Evolutionary conservation across 1,140 invertebrate genomes (phyloP).

Genomic region (Drosophila carrolli): DNA sequence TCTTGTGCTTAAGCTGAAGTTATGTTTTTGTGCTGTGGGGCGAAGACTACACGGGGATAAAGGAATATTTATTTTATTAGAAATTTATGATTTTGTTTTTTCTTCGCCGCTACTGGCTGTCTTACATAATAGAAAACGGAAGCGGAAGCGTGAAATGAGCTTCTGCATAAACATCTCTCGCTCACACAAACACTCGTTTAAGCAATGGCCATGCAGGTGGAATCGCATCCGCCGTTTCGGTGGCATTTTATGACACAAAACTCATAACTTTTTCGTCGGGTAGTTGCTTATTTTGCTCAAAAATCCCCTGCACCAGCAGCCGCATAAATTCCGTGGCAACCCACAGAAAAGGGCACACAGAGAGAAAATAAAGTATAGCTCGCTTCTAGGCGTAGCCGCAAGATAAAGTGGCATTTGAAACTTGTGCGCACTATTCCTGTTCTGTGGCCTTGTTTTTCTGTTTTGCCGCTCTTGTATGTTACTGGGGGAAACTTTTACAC

Average conservation of each 20-base stretch:
- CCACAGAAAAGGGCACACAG: slow-evolving; percentile 21
- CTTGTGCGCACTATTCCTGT: slow-evolving; percentile 58
- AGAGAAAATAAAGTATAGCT: slow-evolving; percentile 58
- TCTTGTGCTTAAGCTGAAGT: slow-evolving; percentile 61
- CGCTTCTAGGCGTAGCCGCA: slow-evolving; percentile 52
- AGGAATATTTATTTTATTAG: slow-evolving; percentile 81
- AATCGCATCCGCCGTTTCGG: slow-evolving; percentile 42
- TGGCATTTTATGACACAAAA: slow-evolving; percentile 77
- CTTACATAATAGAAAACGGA: slow-evolving; percentile 72
- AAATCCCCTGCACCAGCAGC: slow-evolving; percentile 44
- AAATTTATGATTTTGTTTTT: slow-evolving; percentile 83
- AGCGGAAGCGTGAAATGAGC: slow-evolving; percentile 82
- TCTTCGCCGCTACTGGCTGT: slow-evolving; percentile 12
- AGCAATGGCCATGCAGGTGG: slow-evolving; percentile 63
- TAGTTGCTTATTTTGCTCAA: slow-evolving; percentile 78
- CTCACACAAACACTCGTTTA: slow-evolving; percentile 35
- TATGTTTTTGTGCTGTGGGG: slow-evolving; percentile 55
- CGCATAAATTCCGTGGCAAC: slow-evolving; percentile 68
- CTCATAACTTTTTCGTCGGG: slow-evolving; percentile 68
- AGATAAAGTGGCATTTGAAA: slow-evolving; percentile 81
- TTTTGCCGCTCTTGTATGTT: slow-evolving; percentile 9
- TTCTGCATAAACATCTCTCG: slow-evolving; percentile 75
- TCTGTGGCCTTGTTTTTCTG: slow-evolving; percentile 29
- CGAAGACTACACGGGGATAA: slow-evolving; percentile 58
- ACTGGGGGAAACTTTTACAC: slow-evolving; percentile 30